Base-by-base conservation (phyloP, 2,113 vertebrate genomes). In the Suncus etruscus region DNA sequence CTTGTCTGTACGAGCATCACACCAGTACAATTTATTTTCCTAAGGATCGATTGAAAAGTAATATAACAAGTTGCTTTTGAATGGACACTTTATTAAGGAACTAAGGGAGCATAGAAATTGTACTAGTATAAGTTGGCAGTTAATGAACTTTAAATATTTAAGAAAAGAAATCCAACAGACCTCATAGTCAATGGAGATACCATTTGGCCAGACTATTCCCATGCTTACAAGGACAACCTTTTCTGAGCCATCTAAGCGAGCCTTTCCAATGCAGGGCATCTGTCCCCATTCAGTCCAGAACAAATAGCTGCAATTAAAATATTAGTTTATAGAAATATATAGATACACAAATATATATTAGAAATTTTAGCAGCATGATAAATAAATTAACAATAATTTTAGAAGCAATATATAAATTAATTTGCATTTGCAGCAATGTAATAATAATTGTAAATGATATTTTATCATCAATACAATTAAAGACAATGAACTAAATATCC, bases 1-100 rank as follows among this genome's bases (percentile, higher is more conserved):
- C 98, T 99, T 99, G 99, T 99, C 99, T 18, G 99, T 99, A 92
- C 99, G 99, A 93, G 99, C 99, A 97, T 99, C 99, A 95, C 99
- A 99, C 99, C 99, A 99, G 97, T 99, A 99, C 97, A 99, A 98
- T 98, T 98, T 99, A 97, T 99, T 99, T 98, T 99, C 99, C 99
- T 99, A 98, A 94, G 98, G 97, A 97, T 98, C 96, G 97, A 98
- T 99, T 98, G 97, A 87, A 98, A 98, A 98, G 97, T 97, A 97
- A 97, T 98, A 91, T 94, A 96, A 95, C 47, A 96, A 92, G 45
- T 31, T 90, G 69, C 77, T 80, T 96, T 96, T 95, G 72, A 90
- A 93, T 74, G 93, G 94, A 92, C 83, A 94, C 96, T 96, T 98
- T 94, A 98, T 97, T 96, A 94, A 95, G 45, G 94, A 95, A 95